phyloP scores from a whole-genome alignment of 2,888 invertebrate genomes.

The Rutpela maculata region DNA sequence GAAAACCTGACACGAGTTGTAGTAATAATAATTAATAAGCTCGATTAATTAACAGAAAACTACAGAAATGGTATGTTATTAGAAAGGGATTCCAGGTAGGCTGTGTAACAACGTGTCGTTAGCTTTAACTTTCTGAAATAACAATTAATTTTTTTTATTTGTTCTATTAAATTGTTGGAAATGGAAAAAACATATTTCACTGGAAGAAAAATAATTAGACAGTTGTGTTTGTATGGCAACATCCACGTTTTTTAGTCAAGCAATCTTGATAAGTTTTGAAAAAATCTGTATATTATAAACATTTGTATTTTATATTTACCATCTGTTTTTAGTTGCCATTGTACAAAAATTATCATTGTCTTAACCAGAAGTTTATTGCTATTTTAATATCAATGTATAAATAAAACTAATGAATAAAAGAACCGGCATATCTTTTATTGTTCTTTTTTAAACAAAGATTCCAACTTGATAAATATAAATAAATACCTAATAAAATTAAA shows the following conservation, averaged over 20 bases:
- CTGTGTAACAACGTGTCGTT: background rate
- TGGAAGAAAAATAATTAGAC: background rate
- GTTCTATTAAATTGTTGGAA: background rate
- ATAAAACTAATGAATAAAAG: no score
- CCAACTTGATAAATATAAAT: no score
- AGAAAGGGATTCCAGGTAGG: slow-evolving; percentile 13
- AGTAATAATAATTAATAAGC: background rate
- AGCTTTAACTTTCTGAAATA: background rate
- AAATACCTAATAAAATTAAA: no score
- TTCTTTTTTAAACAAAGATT: no score
- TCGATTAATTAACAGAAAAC: slow-evolving; percentile 6
- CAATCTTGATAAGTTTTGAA: background rate
- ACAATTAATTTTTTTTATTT: background rate
- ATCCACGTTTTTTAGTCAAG: background rate
- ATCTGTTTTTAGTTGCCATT: no score
- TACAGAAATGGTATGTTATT: background rate
- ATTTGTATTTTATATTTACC: no score
- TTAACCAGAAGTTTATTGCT: no score
- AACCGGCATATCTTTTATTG: no score
- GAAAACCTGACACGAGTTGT: slow-evolving; percentile 8
- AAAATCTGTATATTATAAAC: no score
- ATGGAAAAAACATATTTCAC: background rate
- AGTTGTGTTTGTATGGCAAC: background rate
- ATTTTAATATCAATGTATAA: no score
- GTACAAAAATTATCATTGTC: no score